phyloP scores from a whole-genome alignment of 2,113 vertebrate species.

The Hiodon alosoides region DNA sequence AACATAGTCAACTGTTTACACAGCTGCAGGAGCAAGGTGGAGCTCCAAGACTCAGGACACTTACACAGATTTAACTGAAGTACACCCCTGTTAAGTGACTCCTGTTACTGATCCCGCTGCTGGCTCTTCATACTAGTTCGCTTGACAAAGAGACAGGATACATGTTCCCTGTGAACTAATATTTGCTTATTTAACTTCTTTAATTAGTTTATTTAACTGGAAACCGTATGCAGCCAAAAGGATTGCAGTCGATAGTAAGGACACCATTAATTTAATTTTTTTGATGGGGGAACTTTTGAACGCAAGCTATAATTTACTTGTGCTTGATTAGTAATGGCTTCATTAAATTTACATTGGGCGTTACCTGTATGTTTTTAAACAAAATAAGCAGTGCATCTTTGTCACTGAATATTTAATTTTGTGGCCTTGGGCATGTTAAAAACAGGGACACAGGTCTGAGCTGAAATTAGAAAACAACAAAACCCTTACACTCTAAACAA shows the following conservation, averaged over 20 bases:
- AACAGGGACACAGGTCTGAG: neutral
- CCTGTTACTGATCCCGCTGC: constrained; percentile 8
- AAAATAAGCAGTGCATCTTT: neutral
- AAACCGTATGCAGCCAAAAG: too few species aligned
- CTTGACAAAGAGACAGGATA: constrained; percentile 16
- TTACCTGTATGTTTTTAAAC: neutral
- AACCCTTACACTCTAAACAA: neutral
- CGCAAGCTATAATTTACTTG: neutral
- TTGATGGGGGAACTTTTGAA: neutral
- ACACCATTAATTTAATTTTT: neutral
- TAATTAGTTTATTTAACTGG: too few species aligned
- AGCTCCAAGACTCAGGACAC: constrained; percentile 15
- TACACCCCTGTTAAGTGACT: constrained; percentile 37
- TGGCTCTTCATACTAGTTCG: neutral
- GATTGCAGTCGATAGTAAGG: too few species aligned
- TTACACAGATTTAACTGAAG: neutral
- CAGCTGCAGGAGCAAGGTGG: constrained; percentile 49
- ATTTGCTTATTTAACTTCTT: neutral
- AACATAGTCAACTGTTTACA: constrained; percentile 45
- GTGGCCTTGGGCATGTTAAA: neutral
- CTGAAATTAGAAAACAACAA: neutral
- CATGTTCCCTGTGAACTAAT: constrained; percentile 4
- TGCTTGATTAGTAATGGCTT: neutral
- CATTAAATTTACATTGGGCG: neutral
- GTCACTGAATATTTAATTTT: neutral